phyloP scores from a whole-genome alignment of 2,797 vertebrate genomes.

The Chelon auratus region DNA sequence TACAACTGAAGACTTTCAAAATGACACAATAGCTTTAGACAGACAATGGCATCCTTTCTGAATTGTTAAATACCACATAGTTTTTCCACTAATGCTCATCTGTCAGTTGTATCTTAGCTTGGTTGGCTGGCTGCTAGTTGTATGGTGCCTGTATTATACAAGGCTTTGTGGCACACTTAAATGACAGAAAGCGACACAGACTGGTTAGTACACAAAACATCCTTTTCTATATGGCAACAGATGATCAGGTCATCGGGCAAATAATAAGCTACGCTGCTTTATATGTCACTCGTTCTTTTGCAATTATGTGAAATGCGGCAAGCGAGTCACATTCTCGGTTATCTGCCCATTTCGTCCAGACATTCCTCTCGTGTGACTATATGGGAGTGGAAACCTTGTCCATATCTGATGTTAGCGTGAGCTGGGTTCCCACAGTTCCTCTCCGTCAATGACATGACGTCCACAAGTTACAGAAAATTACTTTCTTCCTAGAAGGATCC shows the following conservation, averaged over 20 bases:
- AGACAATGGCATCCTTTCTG: not conserved
- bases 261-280: not conserved
- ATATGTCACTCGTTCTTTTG: not conserved
- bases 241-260: not conserved
- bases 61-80: too few relatives aligned
- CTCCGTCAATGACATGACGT: conserved; percentile 13
- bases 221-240: not conserved
- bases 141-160: too few relatives aligned
- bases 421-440: conserved; percentile 54
- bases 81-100: too few relatives aligned
- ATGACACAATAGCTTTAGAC: not conserved
- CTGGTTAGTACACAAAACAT: too few relatives aligned
- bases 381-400: conserved; percentile 42
- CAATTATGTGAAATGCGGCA: conserved; percentile 4
- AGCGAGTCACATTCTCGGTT: conserved; percentile 16
- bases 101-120: not conserved
- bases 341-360: conserved; percentile 25
- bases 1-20: not conserved
- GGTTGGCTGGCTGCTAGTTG: too few relatives aligned
- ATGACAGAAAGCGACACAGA: too few relatives aligned
- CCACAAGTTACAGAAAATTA: conserved; percentile 4
- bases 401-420: conserved; percentile 40
- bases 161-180: too few relatives aligned
- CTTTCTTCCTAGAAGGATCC: not conserved
- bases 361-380: conserved; percentile 64